Percentiles rank a stretch among this genome's conserved stretches.
Evolutionary conservation across 2,888 invertebrate genomes (phyloP).

Genomic region (Meiosimyza platycephala): DNA sequence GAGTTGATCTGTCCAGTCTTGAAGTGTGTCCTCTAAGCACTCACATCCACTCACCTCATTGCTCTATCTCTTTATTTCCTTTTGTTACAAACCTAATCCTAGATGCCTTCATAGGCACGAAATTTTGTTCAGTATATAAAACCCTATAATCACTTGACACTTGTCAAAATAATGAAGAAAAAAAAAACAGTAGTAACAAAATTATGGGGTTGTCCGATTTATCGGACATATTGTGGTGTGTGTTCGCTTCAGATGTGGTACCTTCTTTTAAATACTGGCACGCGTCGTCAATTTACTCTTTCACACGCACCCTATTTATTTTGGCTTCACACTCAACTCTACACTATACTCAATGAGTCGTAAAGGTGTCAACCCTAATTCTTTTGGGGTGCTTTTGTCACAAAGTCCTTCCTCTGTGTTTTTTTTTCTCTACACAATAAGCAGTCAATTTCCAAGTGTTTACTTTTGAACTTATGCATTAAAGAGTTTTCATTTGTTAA

Average conservation of each 20-base stretch:
- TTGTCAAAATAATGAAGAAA: constrained; percentile 62
- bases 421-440: constrained; percentile 20
- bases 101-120: constrained; percentile 48
- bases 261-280: constrained; percentile 48
- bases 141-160: constrained; percentile 59
- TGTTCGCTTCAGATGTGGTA: background rate
- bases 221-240: constrained; percentile 61
- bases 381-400: constrained; percentile 10
- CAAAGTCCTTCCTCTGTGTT: constrained; percentile 18
- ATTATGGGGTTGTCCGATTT: constrained; percentile 35
- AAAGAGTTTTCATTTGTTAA: constrained; percentile 9
- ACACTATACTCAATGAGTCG: constrained; percentile 48
- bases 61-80: background rate
- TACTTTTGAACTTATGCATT: constrained; percentile 16
- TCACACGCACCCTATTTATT: constrained; percentile 46
- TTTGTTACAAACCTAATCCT: constrained; percentile 43
- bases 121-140: constrained; percentile 55
- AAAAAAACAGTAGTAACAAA: constrained; percentile 1
- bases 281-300: constrained; percentile 58
- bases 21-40: background rate
- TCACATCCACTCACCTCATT: background rate
- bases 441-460: constrained; percentile 24
- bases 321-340: background rate
- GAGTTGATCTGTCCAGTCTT: too few species aligned
- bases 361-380: constrained; percentile 17